phyloP scores from a whole-genome alignment of 2,797 vertebrate species.

The Typhlichthys subterraneus region DNA sequence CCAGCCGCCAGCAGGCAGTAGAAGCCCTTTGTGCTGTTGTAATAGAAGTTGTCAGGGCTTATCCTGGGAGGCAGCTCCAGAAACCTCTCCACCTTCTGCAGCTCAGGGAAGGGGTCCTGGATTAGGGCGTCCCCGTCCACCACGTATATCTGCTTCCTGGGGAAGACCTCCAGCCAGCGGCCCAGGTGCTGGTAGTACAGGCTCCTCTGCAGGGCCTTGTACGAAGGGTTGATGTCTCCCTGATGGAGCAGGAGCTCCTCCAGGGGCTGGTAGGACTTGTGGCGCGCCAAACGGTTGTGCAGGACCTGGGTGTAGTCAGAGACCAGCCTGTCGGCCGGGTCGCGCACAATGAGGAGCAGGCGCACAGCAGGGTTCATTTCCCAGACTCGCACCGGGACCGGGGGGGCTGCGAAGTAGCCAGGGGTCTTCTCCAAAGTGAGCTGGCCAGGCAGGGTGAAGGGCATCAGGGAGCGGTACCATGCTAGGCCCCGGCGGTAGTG shows the following conservation, averaged over 20 bases:
- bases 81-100: constrained; percentile 79
- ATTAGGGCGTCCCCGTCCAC: constrained; percentile 83
- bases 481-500: constrained; percentile 76
- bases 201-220: constrained; percentile 84
- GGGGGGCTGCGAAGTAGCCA: constrained; percentile 78
- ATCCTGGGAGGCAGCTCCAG: constrained; percentile 76
- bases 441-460: constrained; percentile 68
- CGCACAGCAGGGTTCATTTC: constrained; percentile 75
- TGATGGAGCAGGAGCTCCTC: constrained; percentile 75
- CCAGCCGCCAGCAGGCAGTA: constrained; percentile 81
- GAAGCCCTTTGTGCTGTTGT: constrained; percentile 85
- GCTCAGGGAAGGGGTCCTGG: constrained; percentile 79
- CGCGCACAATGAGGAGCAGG: constrained; percentile 80
- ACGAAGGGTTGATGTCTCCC: constrained; percentile 70
- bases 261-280: constrained; percentile 79
- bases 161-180: constrained; percentile 80
- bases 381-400: constrained; percentile 73
- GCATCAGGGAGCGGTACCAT: constrained; percentile 86
- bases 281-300: constrained; percentile 78
- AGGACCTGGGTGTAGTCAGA: constrained; percentile 87
- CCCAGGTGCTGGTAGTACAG: constrained; percentile 79
- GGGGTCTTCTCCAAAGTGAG: constrained; percentile 86
- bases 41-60: constrained; percentile 81
- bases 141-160: constrained; percentile 79
- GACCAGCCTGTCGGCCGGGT: constrained; percentile 81